Evolutionary conservation across 2,113 vertebrate species (phyloP).

Genomic region (Clarias gariepinus): DNA sequence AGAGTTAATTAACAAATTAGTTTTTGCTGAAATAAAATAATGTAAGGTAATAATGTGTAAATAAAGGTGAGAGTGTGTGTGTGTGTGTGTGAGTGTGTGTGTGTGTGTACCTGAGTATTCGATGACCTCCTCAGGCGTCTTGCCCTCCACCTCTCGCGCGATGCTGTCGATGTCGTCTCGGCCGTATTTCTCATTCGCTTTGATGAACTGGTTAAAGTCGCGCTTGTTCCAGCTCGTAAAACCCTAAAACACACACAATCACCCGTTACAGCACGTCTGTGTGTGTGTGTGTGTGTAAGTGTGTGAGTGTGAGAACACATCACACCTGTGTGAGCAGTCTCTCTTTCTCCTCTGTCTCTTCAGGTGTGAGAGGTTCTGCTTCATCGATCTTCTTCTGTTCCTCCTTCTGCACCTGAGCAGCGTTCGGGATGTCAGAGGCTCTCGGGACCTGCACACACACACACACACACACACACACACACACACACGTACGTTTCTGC

Average conservation of each 20-base stretch:
- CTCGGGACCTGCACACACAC: constrained; percentile 74
- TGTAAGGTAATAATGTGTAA: neutral
- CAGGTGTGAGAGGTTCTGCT: constrained; percentile 78
- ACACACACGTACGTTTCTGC: neutral
- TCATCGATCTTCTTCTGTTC: constrained; percentile 88
- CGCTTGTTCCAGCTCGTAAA: constrained; percentile 91
- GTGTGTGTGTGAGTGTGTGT: constrained; percentile 53
- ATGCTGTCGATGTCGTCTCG: constrained; percentile 89
- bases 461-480: constrained; percentile 16
- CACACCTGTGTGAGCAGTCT: constrained; percentile 84
- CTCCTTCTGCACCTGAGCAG: constrained; percentile 82
- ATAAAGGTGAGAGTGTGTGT: neutral
- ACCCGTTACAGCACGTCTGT: neutral
- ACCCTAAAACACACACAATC: constrained; percentile 67
- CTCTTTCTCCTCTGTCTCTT: constrained; percentile 86
- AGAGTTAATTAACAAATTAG: no score
- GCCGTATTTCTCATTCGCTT: constrained; percentile 89
- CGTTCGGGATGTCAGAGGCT: constrained; percentile 81
- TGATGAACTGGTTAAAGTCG: constrained; percentile 91
- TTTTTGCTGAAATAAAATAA: neutral
- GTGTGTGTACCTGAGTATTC: constrained; percentile 83
- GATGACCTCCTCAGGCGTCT: constrained; percentile 86
- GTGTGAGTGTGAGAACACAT: neutral
- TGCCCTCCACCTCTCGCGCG: constrained; percentile 86
- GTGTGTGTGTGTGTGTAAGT: constrained; percentile 24